A percentile compares a stretch with the other conserved stretches of the same genome.
These are phyloP conservation scores for Zosterops japonicus DNA, from an alignment of 2,113 vertebrate genomes.

Conservation along the genomic window DNA sequence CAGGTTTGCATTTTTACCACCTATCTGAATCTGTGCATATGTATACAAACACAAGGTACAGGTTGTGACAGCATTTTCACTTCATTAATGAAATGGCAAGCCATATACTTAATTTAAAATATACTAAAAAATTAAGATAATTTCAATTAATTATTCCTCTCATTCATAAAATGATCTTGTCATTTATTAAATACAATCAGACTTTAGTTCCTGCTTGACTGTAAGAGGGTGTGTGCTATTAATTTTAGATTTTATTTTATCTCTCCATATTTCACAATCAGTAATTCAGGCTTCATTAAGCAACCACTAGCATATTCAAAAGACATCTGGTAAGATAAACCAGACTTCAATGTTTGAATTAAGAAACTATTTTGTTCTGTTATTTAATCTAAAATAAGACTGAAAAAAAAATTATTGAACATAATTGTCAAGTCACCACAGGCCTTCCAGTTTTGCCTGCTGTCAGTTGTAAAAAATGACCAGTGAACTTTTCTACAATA, in stretches of 20 bases:
- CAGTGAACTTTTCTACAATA: background rate
- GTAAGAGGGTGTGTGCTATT: background rate
- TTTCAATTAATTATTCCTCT: background rate
- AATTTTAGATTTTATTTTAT: constrained; percentile 27
- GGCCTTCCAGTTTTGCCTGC: background rate
- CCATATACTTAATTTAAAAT: background rate
- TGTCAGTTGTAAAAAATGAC: background rate
- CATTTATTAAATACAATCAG: background rate
- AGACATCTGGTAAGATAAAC: background rate
- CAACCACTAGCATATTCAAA: background rate
- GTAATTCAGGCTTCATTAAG: constrained; percentile 3
- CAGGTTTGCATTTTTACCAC: background rate
- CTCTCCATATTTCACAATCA: constrained; percentile 15
- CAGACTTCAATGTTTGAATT: background rate
- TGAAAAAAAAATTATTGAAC: background rate
- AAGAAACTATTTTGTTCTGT: background rate
- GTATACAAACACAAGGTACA: background rate
- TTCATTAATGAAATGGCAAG: background rate
- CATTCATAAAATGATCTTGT: background rate
- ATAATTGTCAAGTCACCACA: background rate
- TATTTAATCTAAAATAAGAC: background rate
- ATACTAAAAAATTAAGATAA: background rate
- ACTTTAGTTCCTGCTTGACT: background rate
- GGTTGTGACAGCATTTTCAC: background rate
- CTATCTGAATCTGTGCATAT: background rate